Evolutionary conservation across 2,888 invertebrate species (phyloP), one percentile per base, ranked within the genome.

Genomic region (Mythimna albipuncta): DNA sequence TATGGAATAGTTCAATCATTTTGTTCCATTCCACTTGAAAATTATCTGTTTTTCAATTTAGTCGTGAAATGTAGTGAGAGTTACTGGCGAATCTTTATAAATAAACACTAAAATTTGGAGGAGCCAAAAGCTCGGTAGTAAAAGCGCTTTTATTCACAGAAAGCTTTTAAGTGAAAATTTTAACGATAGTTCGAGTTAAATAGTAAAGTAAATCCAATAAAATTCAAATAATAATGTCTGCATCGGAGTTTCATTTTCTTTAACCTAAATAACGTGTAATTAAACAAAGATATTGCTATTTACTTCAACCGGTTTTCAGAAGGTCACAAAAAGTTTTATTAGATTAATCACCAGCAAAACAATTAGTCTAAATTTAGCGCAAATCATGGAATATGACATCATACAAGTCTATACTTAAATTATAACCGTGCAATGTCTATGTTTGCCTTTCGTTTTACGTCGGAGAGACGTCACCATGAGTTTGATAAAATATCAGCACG

Each of bases 61-160:
- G 4, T n/a, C 38, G 57, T 59, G 32, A 73, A 59, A 70, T 63
- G 58, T 68, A 70, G 55, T 57, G 62, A 63, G 13, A 66, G 50
- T 77, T 55, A 72, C 64, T 61, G 41, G 55, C 5, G 13, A 78
- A 78, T n/a, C 16, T 69, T 82, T 69, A 62, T 67, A 74, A 74
- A 77, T 77, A 71, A 70, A 69, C 65, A 66, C 21, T 81, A 19
- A 77, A 72, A 70, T 47, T 38, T 71, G 63, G 67, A 74, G 57
- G 65, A 63, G n/a, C 58, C 41, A 16, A 71, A 58, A 61, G 35
- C 21, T 26, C 13, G 26, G 57, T 59, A 73, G 57, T 74, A 77
- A 69, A 81, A 74, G 16, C 52, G 69, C 21, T 71, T 71, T 72
- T 71, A 69, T 64, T 78, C 16, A 9, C 26, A 59, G 16, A 64